Conservation (phyloP, 2,797 vertebrate species). For the Phylloscopus collybita region DNA sequence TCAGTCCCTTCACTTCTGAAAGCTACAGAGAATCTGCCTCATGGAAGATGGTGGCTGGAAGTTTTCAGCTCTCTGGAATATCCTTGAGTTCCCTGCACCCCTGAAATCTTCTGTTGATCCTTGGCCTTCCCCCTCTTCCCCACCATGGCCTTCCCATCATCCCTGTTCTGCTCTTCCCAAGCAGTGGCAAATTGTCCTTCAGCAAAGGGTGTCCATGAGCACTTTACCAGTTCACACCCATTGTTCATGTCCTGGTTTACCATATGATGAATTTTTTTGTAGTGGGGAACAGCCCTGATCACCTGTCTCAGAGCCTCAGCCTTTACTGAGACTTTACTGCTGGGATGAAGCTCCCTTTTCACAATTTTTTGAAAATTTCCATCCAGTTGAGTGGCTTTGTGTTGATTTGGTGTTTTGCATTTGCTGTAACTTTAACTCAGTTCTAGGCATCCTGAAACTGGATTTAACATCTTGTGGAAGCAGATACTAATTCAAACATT, state of each 20-base stretch:
- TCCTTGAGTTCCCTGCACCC: neutral
- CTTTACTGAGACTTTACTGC: neutral
- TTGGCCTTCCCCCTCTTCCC: neutral
- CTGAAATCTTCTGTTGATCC: neutral
- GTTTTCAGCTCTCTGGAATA: neutral
- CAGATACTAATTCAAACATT: slow-evolving; percentile 16
- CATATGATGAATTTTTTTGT: neutral
- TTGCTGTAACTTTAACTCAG: neutral
- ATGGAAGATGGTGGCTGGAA: neutral
- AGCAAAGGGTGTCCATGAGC: neutral
- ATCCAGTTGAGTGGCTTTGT: neutral
- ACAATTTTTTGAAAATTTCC: neutral
- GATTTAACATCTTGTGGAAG: slow-evolving; percentile 3
- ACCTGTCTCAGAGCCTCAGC: neutral
- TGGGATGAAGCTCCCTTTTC: neutral
- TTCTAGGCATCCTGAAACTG: neutral
- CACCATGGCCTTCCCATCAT: neutral
- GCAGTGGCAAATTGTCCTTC: neutral
- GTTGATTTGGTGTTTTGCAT: neutral
- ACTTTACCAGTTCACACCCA: neutral
- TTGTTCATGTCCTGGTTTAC: neutral
- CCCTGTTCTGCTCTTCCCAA: neutral
- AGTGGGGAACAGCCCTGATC: neutral
- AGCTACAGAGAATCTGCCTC: neutral
- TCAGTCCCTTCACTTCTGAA: neutral